Base-by-base conservation (phyloP, 2,113 vertebrate genomes). In the Caracal caracal region DNA sequence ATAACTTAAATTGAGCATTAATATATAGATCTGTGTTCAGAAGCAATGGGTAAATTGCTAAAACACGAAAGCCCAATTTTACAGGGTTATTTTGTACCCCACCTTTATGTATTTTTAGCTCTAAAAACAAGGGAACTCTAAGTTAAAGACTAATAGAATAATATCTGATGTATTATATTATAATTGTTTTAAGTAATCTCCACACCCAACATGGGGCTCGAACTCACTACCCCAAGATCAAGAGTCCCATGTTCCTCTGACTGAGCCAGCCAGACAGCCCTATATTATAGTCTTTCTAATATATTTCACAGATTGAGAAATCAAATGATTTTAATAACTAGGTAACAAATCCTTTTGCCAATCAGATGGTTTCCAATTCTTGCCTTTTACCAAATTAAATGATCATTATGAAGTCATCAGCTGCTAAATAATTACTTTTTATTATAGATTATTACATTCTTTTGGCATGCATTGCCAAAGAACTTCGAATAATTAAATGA, bases 341-440 rank as follows among this genome's bases (percentile, higher is more conserved):
- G 20, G 26, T 83, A 83, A 56, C 11, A 95, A 95, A 92, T 76
- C 15, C n/a, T 35, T 90, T 75, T 80, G 13, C 26, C 88, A 78
- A 96, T 61, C 40, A 95, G 40, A 84, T 40, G 17, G 9, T 83
- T 96, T 96, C 37, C 66, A 75, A 66, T 79, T 11, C 49, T 81
- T 90, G 35, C 11, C 51, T 84, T 94, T 81, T 96, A 49, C 28
- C 85, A 96, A 96, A 85, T 47, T 65, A 70, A 24, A 47, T 79
- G 28, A 12, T 82, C 40, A 93, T 63, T 78, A 65, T 80, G 43
- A 90, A 26, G 73, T 93, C 66, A 95, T 66, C 10, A 43, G 16
- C 47, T 51, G 37, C 73, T 82, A 87, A 81, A 51, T 56, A 86
- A 82, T 68, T 63, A 81, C 3, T 88, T 93, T 86, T 83, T 2